Evolutionary conservation across 1,140 invertebrate genomes (phyloP).

Genomic region (Sycophaga agraensis): DNA sequence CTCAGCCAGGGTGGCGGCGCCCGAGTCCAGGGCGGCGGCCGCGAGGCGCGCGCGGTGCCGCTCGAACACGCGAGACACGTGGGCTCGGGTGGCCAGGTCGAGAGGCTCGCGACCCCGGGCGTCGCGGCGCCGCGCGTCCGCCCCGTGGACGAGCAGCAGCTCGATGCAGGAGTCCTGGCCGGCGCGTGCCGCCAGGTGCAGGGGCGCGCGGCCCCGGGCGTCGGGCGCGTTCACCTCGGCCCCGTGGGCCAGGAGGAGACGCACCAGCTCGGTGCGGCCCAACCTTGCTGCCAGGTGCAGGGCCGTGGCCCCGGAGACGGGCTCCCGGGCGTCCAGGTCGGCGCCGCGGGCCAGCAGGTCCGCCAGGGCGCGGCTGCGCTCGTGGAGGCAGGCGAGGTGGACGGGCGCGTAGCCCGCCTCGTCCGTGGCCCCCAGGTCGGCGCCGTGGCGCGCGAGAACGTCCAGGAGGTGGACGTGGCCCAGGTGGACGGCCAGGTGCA

Average conservation of each 20-base stretch:
- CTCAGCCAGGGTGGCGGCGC: background rate
- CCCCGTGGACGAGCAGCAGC: background rate
- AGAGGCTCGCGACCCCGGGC: background rate
- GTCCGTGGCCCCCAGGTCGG: background rate
- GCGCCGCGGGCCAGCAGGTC: background rate
- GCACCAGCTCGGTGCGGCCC: background rate
- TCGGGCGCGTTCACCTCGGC: background rate
- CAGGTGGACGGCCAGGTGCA: constrained; percentile 6
- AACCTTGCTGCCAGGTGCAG: background rate
- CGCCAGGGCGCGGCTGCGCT: background rate
- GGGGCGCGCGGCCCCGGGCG: background rate
- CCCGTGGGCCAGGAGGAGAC: background rate
- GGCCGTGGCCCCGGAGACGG: background rate
- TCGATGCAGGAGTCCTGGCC: background rate
- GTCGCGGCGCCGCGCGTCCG: background rate
- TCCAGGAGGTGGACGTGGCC: background rate
- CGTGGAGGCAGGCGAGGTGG: background rate
- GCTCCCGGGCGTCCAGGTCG: background rate
- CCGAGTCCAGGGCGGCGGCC: background rate
- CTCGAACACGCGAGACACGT: background rate
- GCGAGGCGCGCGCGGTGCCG: background rate
- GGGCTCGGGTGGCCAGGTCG: background rate
- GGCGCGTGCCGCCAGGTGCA: background rate
- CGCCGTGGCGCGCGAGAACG: background rate
- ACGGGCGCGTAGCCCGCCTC: background rate